These are phyloP conservation scores for Chitala chitala DNA, from an alignment of 2,113 vertebrate species.

Conservation along the genomic window DNA sequence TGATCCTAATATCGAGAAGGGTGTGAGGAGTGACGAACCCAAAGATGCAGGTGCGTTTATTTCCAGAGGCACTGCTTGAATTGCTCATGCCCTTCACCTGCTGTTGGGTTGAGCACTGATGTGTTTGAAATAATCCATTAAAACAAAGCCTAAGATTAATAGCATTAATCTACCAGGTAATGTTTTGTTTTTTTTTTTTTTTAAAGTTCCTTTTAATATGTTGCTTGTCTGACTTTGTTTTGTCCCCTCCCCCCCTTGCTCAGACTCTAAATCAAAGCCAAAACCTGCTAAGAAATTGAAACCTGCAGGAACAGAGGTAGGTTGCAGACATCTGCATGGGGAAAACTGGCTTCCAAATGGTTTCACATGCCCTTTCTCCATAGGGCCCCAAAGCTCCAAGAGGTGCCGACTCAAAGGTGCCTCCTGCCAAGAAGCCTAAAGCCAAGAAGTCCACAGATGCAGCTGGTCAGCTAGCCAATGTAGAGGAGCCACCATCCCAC, in stretches of 20 bases:
- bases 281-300: conserved; percentile 22
- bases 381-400: conserved; percentile 31
- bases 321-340: conserved; percentile 24
- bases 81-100: no score
- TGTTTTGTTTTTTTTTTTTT: no score
- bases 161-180: no score
- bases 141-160: no score
- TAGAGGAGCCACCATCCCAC: neutral
- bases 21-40: conserved; percentile 13
- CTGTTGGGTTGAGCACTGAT: no score
- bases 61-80: no score
- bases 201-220: no score
- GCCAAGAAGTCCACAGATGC: conserved; percentile 35
- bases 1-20: conserved; percentile 46
- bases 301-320: conserved; percentile 34
- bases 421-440: conserved; percentile 56
- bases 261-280: no score
- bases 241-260: no score
- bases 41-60: conserved; percentile 25
- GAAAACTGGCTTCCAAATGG: neutral
- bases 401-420: conserved; percentile 33
- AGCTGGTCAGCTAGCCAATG: conserved; percentile 19
- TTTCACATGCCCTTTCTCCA: neutral
- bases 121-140: no score
- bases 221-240: conserved; percentile 10